A percentile compares a stretch with the other conserved stretches of the same genome.
Conservation (phyloP, 2,113 vertebrate species). For the Lynx canadensis region DNA sequence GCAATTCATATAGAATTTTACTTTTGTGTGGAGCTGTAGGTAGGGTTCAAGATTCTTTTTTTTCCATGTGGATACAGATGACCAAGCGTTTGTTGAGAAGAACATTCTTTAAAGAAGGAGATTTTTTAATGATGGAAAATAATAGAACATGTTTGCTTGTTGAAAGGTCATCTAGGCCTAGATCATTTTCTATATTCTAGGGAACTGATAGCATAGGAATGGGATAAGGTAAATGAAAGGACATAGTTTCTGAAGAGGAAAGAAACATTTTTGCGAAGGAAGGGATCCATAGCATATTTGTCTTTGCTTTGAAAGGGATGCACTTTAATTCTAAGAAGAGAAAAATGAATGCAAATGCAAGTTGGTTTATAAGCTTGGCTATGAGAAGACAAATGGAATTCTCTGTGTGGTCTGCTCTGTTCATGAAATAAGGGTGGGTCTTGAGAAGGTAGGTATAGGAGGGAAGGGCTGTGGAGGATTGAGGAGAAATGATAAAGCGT, state of each 20-base stretch:
- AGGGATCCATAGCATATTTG: background rate
- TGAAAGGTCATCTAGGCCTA: background rate
- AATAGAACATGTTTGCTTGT: background rate
- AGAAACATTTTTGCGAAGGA: background rate
- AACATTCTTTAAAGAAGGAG: background rate
- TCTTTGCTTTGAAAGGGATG: conserved; percentile 2
- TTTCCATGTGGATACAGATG: background rate
- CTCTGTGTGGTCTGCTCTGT: conserved; percentile 26
- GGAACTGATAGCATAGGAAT: background rate
- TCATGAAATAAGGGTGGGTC: background rate
- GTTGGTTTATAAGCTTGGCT: conserved; percentile 18
- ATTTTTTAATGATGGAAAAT: background rate
- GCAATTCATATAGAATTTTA: background rate
- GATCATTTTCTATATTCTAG: background rate
- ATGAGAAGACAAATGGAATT: conserved; percentile 1
- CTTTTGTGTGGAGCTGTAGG: background rate
- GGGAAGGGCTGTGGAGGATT: background rate
- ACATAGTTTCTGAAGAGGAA: background rate
- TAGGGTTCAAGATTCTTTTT: background rate
- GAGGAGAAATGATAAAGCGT: background rate
- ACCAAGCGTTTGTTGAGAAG: background rate
- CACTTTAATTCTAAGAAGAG: background rate
- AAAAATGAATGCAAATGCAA: background rate
- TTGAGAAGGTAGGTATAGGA: background rate
- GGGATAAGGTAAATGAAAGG: background rate